phyloP scores from a whole-genome alignment of 2,888 invertebrate species.

The Herminia tarsipennalis region DNA sequence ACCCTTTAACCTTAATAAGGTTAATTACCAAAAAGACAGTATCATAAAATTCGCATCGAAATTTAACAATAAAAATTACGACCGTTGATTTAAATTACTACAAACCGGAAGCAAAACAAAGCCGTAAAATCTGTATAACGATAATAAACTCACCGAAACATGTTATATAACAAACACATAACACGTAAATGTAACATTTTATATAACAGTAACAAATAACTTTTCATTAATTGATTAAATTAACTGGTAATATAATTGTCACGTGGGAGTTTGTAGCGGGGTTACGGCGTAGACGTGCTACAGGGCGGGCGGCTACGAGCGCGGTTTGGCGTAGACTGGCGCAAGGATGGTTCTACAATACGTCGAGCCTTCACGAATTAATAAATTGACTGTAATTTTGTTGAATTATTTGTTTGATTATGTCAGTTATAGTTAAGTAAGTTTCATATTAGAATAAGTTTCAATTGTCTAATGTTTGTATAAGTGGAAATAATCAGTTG shows the following conservation, averaged over 20 bases:
- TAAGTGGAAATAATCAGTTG: no score
- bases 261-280: constrained; percentile 40
- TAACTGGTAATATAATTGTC: constrained; percentile 5
- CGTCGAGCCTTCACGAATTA: not conserved
- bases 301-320: constrained; percentile 59
- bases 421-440: no score
- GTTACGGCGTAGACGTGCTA: constrained; percentile 54
- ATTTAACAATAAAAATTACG: constrained; percentile 30
- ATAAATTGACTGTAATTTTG: constrained; percentile 7
- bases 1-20: no score
- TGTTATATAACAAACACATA: constrained; percentile 10
- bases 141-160: constrained; percentile 29
- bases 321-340: constrained; percentile 53
- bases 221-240: not conserved
- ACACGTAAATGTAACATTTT: constrained; percentile 4
- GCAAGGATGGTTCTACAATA: constrained; percentile 10
- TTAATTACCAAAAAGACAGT: no score
- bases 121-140: constrained; percentile 13
- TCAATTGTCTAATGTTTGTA: no score
- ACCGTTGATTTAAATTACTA: constrained; percentile 26
- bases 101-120: constrained; percentile 22
- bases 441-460: no score
- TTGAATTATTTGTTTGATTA: no score
- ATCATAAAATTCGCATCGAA: constrained; percentile 36
- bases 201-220: not conserved